Evolutionary conservation across 1,140 invertebrate genomes (phyloP), one percentile per base, ranked within the genome.

Genomic region (Ostrea denselamellosa): DNA sequence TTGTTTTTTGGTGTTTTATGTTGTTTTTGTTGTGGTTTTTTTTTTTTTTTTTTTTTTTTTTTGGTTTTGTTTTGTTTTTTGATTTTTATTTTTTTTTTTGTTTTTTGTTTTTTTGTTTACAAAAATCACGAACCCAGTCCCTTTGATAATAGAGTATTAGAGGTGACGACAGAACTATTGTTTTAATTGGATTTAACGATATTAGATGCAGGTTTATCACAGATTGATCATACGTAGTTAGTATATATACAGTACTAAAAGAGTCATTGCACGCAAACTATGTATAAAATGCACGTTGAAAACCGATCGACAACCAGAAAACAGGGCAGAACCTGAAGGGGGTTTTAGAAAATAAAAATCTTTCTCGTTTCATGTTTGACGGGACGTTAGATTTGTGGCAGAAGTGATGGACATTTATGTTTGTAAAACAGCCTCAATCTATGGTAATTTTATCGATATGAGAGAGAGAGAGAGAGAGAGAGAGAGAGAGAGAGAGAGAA

Each of bases 321-420:
- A 2, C 14, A 71, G 10, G 28, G 8, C 68, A 71, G 28, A 71
- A 71, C 68, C 9, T 4, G 25, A 4, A 9, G 22, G 8, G 25
- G 68, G 25, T 5, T 77, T 71, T 12, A 17, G 25, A 62, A 62
- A 34, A 28, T 34, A 28, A 25, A 77, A 71, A 71, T 28, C 25
- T 62, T n/a, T 19, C 58, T 71, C 68, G 12, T 77, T 77, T 77
- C 25, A 77, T 77, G 68, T 77, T 77, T 77, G 68, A 77, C 68
- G 28, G 68, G 12, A 17, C 28, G 8, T 34, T 28, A 77, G 14
- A 77, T 34, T 77, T 34, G 22, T 34, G 25, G 25, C 68, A 77
- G 25, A 3, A 25, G 25, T 77, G 68, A 77, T 44, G 28, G 68
- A 25, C 68, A 34, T 44, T 77, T 34, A 77, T 77, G 28, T 77